phyloP scores from a whole-genome alignment of 2,888 invertebrate species.

The Pterobdella sp. region DNA sequence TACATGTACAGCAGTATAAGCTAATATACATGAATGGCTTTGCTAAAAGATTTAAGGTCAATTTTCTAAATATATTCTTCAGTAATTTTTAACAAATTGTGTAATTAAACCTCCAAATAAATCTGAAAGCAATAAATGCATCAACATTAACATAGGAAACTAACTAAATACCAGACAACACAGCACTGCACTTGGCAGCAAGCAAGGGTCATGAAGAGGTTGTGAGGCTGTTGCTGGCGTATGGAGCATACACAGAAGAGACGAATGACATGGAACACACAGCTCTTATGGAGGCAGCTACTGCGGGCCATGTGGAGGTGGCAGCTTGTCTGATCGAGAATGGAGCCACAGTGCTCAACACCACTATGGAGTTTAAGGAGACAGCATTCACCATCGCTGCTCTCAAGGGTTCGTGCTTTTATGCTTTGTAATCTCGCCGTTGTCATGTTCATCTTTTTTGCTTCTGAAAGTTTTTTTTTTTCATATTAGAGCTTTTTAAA shows the following conservation, averaged over 20 bases:
- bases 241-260: conserved; percentile 89
- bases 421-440: conserved; percentile 3
- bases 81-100: background rate
- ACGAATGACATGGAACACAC: conserved; percentile 99
- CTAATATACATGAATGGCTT: no score
- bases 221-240: conserved; percentile 75
- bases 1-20: no score
- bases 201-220: conserved; percentile 64
- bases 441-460: background rate
- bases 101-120: background rate
- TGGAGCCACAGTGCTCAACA: conserved; percentile 95
- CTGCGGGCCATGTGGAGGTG: conserved; percentile 51
- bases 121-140: background rate
- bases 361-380: conserved; percentile 97
- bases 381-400: conserved; percentile 91
- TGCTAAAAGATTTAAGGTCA: no score
- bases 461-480: background rate
- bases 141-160: no score
- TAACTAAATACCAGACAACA: no score
- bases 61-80: no score
- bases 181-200: conserved; percentile 85
- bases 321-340: conserved; percentile 70
- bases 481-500: background rate
- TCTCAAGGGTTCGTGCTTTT: conserved; percentile 64
- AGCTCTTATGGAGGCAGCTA: conserved; percentile 60